These are phyloP conservation scores for Poecilia wingei DNA, from an alignment of 2,797 vertebrate genomes.

Conservation along the genomic window DNA sequence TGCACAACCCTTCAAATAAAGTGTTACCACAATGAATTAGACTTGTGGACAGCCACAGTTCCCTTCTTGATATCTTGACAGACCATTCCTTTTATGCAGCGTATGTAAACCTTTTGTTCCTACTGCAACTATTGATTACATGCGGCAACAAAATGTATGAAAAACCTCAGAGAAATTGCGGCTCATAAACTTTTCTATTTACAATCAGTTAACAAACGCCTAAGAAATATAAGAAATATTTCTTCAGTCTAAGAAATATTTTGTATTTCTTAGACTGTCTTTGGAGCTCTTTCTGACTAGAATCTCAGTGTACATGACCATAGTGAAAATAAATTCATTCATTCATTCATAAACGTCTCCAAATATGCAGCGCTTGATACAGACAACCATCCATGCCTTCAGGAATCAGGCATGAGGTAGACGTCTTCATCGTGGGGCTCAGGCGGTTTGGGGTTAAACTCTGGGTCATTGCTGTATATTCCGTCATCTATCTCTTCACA, in stretches of 20 bases:
- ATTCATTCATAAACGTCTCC: not conserved
- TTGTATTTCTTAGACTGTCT: no score
- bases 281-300: no score
- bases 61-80: not conserved
- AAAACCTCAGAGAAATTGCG: not conserved
- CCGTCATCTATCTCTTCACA: constrained; percentile 69
- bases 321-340: no score
- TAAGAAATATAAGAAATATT: no score
- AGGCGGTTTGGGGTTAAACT: constrained; percentile 38
- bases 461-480: constrained; percentile 79
- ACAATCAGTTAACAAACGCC: not conserved
- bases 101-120: not conserved
- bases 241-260: no score
- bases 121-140: not conserved
- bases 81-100: not conserved
- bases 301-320: no score
- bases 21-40: not conserved
- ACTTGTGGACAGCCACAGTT: not conserved
- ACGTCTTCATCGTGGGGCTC: constrained; percentile 63
- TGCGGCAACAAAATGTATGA: not conserved
- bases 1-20: no score
- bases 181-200: not conserved
- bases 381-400: constrained; percentile 3
- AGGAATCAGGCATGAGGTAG: constrained; percentile 75
- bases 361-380: not conserved